Evolutionary conservation across 2,113 vertebrate genomes (phyloP).

Genomic region (Melanostigma gelatinosum): DNA sequence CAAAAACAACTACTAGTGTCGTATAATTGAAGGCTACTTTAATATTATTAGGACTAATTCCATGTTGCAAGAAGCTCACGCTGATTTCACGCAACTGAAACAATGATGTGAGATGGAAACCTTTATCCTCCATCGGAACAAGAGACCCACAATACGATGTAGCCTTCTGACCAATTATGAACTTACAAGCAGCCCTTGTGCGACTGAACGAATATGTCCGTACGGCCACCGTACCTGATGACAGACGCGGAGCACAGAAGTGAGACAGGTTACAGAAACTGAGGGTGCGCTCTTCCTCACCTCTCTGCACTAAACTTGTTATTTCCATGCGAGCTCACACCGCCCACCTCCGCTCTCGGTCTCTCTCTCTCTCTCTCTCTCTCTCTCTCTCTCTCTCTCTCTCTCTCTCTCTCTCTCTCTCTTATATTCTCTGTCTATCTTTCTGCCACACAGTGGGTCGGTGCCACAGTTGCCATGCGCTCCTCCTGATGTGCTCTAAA

Average conservation of each 20-base stretch:
- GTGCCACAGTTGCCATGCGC: constrained; percentile 20
- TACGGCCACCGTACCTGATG: background rate
- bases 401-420: constrained; percentile 15
- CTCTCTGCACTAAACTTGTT: constrained; percentile 43
- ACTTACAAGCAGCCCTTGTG: background rate
- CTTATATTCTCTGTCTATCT: constrained; percentile 7
- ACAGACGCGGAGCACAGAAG: background rate
- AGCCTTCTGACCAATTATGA: background rate
- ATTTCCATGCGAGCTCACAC: constrained; percentile 61
- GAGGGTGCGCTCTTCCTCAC: constrained; percentile 32
- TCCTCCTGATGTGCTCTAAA: background rate
- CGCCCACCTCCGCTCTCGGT: constrained; percentile 50
- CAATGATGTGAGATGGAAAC: background rate
- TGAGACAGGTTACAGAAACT: background rate
- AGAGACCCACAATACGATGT: background rate
- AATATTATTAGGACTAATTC: background rate
- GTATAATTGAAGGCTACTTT: too few species aligned
- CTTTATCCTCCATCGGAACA: too few species aligned
- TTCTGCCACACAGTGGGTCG: background rate
- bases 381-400: constrained; percentile 27
- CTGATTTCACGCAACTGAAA: background rate
- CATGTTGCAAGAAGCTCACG: background rate
- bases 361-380: constrained; percentile 32
- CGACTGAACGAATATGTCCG: background rate
- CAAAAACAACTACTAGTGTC: too few species aligned